Evolutionary conservation across 2,888 invertebrate species (phyloP), one percentile per base, ranked within the genome.

Genomic region (Mongoloraphidia duomilia): DNA sequence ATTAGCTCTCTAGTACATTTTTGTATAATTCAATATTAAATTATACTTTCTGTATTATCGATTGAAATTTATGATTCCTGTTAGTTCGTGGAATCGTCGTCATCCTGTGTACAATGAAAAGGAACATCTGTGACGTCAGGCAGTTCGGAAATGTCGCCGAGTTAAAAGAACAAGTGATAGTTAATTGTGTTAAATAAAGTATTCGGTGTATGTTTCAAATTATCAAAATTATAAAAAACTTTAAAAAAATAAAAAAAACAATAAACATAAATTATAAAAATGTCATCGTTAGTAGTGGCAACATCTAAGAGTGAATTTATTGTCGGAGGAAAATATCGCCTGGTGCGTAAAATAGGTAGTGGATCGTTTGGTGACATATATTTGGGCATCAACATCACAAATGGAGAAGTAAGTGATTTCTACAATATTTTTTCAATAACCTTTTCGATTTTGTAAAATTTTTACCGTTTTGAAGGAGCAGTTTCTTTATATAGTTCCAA

Each of bases 311-410:
- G 71, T 65, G 88, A 89, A 70, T 82, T 88, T 69, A 77, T 89
- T 68, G 84, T 92, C 69, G 89, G 88, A 68, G 88, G 87, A 64
- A 92, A 88, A 75, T 96, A 93, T 76, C 84, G 93, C 69, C 79
- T 96, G 65, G 84, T 94, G 66, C 82, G 94, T 62, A 95, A 94
- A 81, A 93, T 97, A 70, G 94, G 97, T 64, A 94, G 94, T 72
- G 98, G 98, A 60, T 97, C 97, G 58, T 98, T 98, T 70, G 98
- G 98, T 65, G 97, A 97, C 75, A 97, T 98, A 70, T 97, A 92
- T 75, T 77, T 97, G 69, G 96, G 90, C 58, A 86, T 90, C 75
- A 87, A 90, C 75, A 80, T 86, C 67, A 78, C 81, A 67, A 89
- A 85, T 76, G 90, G 90, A 70, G 91, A 90, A 82, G 86, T 85